Evolutionary conservation across 2,797 vertebrate genomes (phyloP), one percentile per base, ranked within the genome.

Genomic region (Gymnocypris eckloni): DNA sequence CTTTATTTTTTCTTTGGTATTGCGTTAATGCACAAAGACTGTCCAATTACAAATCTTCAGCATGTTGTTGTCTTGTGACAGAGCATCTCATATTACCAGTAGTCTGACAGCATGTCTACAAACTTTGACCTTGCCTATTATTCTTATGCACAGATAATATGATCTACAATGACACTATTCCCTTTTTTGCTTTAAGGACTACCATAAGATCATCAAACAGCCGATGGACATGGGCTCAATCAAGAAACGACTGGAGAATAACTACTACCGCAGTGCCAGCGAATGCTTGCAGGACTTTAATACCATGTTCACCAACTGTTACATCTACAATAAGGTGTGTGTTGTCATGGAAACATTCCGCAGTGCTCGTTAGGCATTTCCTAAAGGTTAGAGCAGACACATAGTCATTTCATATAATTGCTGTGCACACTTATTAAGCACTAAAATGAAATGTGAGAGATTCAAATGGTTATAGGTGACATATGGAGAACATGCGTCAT

Each of bases 171-270:
- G 15, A 59, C 10, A 11, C 18, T 13, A 6, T 25, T 15, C 80
- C 0, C 66, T 18, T 0, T 41, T 85, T 1, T 75, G 10, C 33
- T 13, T 28, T 82, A 11, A 98, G 98, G 97, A 99, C 88, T 99
- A 99, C 76, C 97, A 99, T 91, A 98, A 98, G 90, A 99, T 99
- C 84, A 99, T 99, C 90, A 99, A 98, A 75, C 97, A 98, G 37
- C 97, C 98, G 7, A 99, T 99, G 98, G 98, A 99, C 86, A 98
- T 99, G 97, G 97, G 97, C 12, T 98, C 97, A 4, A 98, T 99
- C 90, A 98, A 97, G 88, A 95, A 95, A 25, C 95, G 98, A 0
- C 86, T 99, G 87, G 98, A 99, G 91, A 98, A 98, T 90, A 96
- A 93, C 87, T 99, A 96, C 50, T 99, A 99, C 13, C 96, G 96